Evolutionary conservation across 2,797 vertebrate genomes (phyloP), one percentile per base, ranked within the genome.

Genomic region (Buceros bicornis): DNA sequence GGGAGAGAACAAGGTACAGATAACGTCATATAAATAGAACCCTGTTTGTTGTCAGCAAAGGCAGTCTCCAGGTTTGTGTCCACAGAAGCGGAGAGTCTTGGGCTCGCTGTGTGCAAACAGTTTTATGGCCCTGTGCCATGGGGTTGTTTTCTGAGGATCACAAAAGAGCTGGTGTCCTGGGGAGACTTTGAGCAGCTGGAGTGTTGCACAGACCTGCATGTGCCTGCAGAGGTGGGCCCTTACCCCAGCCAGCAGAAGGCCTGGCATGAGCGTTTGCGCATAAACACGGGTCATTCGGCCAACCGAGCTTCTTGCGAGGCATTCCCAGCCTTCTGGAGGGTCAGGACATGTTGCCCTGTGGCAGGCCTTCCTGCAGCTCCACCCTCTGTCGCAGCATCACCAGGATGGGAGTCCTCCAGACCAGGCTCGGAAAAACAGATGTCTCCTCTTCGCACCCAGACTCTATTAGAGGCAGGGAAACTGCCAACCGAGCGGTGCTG

Each of bases 151-250:
- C 45, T 60, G 74, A 12, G 25, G 74, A 8, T 19, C 28, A 17
- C 1, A 4, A 3, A 33, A 29, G 53, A 53, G n/a, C 29, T 1
- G 11, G 16, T 7, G 48, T 67, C 48, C 48, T 4, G 0, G 26
- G 50, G 54, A 56, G 62, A 51, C 19, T 35, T 33, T 22, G 57
- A 19, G 74, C 74, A 50, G 40, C 61, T 5, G 58, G 57, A 5
- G n/a, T 1, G 8, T 10, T 13, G 45, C 40, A 6, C 11, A 16
- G 37, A 2, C 20, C 33, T 31, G 80, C 48, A 6, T 35, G 45
- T 16, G 50, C 50, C 61, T 8, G 66, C 6, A 3, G 45, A 45
- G 74, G 33, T 51, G 72, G 42, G 20, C 57, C 58, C 57, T 6
- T 7, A 3, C 2, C 6, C 11, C 40, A 56, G 40, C 24, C 60